These are phyloP conservation scores for Psittacula cyanocephala DNA, from an alignment of 2,113 vertebrate species.

Conservation along the genomic window DNA sequence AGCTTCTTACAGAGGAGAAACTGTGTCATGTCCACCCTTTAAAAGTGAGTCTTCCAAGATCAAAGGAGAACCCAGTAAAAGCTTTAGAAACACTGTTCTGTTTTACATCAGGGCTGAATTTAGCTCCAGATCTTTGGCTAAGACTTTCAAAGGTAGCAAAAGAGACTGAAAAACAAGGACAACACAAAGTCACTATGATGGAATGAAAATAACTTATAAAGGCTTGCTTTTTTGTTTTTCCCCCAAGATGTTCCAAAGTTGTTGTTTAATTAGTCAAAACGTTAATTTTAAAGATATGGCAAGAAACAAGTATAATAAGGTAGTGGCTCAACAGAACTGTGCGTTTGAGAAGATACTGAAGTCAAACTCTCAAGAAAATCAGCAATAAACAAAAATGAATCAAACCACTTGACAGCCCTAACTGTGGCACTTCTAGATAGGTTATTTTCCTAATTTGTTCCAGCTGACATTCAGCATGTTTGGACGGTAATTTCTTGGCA, in stretches of 20 bases:
- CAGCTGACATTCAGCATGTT: neutral
- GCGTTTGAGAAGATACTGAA: neutral
- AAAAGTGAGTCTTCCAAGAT: conserved; percentile 46
- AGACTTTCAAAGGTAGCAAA: conserved; percentile 47
- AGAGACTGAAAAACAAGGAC: conserved; percentile 36
- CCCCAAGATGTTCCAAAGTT: neutral
- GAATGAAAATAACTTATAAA: neutral
- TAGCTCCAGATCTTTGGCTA: conserved; percentile 34
- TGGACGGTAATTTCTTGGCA: neutral
- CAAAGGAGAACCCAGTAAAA: conserved; percentile 42
- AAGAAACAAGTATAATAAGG: neutral
- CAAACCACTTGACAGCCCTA: neutral
- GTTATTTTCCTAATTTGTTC: neutral
- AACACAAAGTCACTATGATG: conserved; percentile 45
- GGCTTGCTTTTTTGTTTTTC: neutral
- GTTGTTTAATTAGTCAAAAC: neutral
- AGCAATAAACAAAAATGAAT: neutral
- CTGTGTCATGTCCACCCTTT: conserved; percentile 53
- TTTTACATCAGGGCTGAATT: conserved; percentile 65
- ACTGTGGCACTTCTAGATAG: neutral
- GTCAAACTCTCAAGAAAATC: neutral
- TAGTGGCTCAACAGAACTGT: neutral
- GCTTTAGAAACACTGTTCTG: conserved; percentile 43
- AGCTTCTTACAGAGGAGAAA: conserved; percentile 35
- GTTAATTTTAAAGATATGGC: neutral